Conservation (phyloP, 1,140 invertebrate genomes). For the Microplitis mediator region DNA sequence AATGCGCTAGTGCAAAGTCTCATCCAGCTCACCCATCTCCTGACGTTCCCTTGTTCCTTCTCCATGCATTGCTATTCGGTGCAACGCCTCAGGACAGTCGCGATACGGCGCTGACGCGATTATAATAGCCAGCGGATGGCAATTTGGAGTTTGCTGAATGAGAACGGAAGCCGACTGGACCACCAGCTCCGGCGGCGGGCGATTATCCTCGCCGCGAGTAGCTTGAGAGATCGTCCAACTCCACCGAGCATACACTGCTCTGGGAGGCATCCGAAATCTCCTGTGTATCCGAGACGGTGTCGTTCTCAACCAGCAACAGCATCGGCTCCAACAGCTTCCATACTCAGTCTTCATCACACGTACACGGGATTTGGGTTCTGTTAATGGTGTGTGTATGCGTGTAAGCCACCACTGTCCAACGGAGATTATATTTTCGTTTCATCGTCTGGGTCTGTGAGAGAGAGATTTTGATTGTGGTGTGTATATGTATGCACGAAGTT, state of each 20-base stretch:
- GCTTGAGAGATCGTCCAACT: background rate
- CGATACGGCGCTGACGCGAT: conserved; percentile 36
- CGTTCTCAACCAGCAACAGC: too few relatives aligned
- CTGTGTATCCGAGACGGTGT: too few relatives aligned
- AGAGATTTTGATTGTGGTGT: background rate
- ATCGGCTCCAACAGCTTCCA: too few relatives aligned
- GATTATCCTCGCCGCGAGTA: conserved; percentile 34
- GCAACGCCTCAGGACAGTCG: conserved; percentile 2
- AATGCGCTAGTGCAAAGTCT: background rate
- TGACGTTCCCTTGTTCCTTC: background rate
- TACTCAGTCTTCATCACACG: too few relatives aligned
- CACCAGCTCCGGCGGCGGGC: conserved; percentile 35
- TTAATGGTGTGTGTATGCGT: background rate
- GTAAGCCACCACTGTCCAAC: conserved; percentile 16
- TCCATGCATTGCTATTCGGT: background rate
- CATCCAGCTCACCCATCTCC: background rate
- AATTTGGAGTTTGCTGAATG: conserved; percentile 38
- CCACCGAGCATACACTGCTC: background rate
- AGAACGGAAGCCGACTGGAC: conserved; percentile 36
- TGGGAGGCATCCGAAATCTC: background rate
- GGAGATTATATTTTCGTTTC: conserved; percentile 41
- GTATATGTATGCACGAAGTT: conserved; percentile 26
- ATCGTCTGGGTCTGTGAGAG: conserved; percentile 35
- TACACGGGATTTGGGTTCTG: background rate
- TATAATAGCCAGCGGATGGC: conserved; percentile 39